Base-by-base conservation (phyloP, 2,888 invertebrate species). In the Isoperla grammatica region DNA sequence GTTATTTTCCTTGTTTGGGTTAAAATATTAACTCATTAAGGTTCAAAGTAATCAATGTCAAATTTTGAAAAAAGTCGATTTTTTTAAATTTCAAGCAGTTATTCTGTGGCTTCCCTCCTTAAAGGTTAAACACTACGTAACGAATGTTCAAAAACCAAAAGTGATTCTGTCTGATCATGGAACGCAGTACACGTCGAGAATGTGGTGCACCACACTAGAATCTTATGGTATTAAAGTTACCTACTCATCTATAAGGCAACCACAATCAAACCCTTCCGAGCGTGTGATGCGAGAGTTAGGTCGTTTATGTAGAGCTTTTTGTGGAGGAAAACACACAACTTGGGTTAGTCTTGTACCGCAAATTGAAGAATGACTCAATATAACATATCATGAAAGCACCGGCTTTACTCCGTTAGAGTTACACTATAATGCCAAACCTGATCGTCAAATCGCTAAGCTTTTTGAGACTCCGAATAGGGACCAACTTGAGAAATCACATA, bases 221-320 rank as follows among this genome's bases (percentile, higher is more conserved):
- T 5, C 42, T 8, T 2, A 49, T 23, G 15, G 22, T 5, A 65
- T 67, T 1, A 37, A 55, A 20, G 48, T 57, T 2, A 17, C 6
- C 6, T 58, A 60, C 50, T 59, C 59, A 15, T 65, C 65, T 1
- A 59, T 67, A 1, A 53, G 54, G 13, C 39, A 54, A 12, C 54
- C 54, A 13, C 54, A 54, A 15, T 19, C 23, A 12, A 54, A 54
- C 19, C 54, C 54, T 12, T 19, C 19, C 19, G 56, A 56, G 22
- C 42, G 56, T 6, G 29, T 45, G 3, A 56, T 56, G 56, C 42
- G 56, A 12, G 42, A 56, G 43, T 55, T 65, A 9, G 61, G 58
- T 4, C 22, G 65, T n/a, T 13, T 64, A 1, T 62, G 64, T 42
- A 48, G 66, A 3, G 42, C 63, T 2, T 66, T 64, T 54, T 65